Evolutionary conservation across 2,113 vertebrate species (phyloP), one percentile per base, ranked within the genome.

Genomic region (Lonchura striata): DNA sequence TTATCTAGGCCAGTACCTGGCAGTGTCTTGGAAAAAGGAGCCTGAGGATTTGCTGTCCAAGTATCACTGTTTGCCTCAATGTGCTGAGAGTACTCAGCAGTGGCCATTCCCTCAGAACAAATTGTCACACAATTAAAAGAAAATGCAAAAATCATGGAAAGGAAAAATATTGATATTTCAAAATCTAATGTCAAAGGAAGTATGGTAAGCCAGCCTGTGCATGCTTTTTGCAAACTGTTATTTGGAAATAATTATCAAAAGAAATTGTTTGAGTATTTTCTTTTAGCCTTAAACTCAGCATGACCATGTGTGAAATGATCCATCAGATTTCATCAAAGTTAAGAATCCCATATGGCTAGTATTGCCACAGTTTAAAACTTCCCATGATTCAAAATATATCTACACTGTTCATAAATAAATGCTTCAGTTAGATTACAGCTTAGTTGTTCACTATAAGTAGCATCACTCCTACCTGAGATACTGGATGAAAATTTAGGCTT

Each of bases 241-340:
- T 90, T 85, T 82, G 84, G 78, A 93, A 94, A 87, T 75, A 89
- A 93, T 85, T 89, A 89, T 59, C 93, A 85, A 82, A 90, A 75
- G 76, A 82, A 69, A 94, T 92, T 66, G 52, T 91, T 91, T 3
- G 10, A 95, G 69, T 71, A 70, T 76, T 79, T 85, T 74, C 68
- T 88, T 92, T 60, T 27, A 95, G 74, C 15, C 2, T 76, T 76
- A 85, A 94, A 79, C 90, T 94, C 94, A 94, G 92, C 96, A 95
- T 87, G 92, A 95, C 90, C 95, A 91, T 92, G 90, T 95, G 90
- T 91, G 92, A 94, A 95, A 96, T 24, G 69, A 95, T 94, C 84
- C 92, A 92, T 92, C 82, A 68, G 74, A 95, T 96, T 96, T 96
- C 80, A 80, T 94, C 84, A 82, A 94, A 94, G 93, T 92, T 92